Conservation (phyloP, 2,888 invertebrate genomes). For the Eupithecia subumbrata region DNA sequence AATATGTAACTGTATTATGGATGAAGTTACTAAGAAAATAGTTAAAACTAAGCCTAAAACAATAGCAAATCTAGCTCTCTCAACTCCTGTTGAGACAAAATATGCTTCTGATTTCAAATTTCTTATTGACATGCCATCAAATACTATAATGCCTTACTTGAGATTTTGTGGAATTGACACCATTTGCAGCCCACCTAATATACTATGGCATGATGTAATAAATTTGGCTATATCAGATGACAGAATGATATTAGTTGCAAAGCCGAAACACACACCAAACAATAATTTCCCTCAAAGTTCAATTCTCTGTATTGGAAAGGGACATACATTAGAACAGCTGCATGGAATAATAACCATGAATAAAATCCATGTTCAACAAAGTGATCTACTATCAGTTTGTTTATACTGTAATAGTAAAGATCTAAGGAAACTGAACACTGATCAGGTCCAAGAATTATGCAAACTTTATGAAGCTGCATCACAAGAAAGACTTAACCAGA, state of each 20-base stretch:
- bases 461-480: slow-evolving; percentile 52
- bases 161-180: slow-evolving; percentile 84
- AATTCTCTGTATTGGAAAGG: slow-evolving; percentile 83
- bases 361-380: slow-evolving; percentile 85
- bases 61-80: slow-evolving; percentile 51
- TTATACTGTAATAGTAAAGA: slow-evolving; percentile 82
- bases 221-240: slow-evolving; percentile 72
- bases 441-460: slow-evolving; percentile 65
- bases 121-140: slow-evolving; percentile 65
- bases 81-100: slow-evolving; percentile 51
- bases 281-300: slow-evolving; percentile 80
- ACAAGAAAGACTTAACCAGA: slow-evolving; percentile 29
- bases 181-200: slow-evolving; percentile 85
- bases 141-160: slow-evolving; percentile 65
- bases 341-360: slow-evolving; percentile 87
- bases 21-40: slow-evolving; percentile 79
- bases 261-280: slow-evolving; percentile 81
- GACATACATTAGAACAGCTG: slow-evolving; percentile 85
- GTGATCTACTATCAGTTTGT: slow-evolving; percentile 89
- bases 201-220: slow-evolving; percentile 74
- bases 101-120: slow-evolving; percentile 63
- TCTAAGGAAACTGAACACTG: slow-evolving; percentile 57
- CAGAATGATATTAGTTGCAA: slow-evolving; percentile 63
- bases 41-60: slow-evolving; percentile 66
- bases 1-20: slow-evolving; percentile 84